Base-by-base conservation (phyloP, 1,140 invertebrate genomes). In the Rhagoletis pomonella region DNA sequence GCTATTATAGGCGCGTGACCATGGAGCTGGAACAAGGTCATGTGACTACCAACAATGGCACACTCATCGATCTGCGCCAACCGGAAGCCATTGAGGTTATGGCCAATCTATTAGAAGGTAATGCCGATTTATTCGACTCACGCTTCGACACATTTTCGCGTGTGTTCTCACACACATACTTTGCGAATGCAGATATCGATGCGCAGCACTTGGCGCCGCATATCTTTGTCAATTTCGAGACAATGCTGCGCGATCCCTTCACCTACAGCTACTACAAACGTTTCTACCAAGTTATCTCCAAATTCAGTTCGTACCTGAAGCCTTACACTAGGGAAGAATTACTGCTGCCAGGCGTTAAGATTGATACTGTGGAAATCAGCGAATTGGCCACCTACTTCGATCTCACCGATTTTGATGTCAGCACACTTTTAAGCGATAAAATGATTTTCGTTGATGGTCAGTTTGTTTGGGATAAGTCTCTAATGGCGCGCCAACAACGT, bases 301-400 rank as follows among this genome's bases (percentile, higher is more conserved):
- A 87, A 58, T 87, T 87, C 59, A 62, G 9, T n/a, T 55, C 60
- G 10, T 59, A 65, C 10, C 12, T 88, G 42, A 39, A 55, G 10
- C 59, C 88, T 17, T 88, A 88, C 50, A 88, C 73, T n/a, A 47
- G 67, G 19, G 60, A 64, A 19, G 88, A 88, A n/a, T 60, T 88
- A 29, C 59, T 64, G 17, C 81, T 88, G 69, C 88, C 88, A 4
- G 86, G 88, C 44, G 88, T 88, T n/a, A 55, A 39, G 4, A 85
- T 88, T 87, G 94, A 95, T 87, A 94, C 94, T 60, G 94, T 96
- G 4, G 90, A 92, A 2, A 94, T 96, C 3, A 95, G 95, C 91
- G 94, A 95, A 84, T 91, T 97, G 7, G 93, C 94, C 19, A 97
- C 96, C 42, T 97, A 95, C 91, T 96, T 96, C 93, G 96, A 97